phyloP scores from a whole-genome alignment of 2,797 vertebrate genomes.

The Botia kubotai region DNA sequence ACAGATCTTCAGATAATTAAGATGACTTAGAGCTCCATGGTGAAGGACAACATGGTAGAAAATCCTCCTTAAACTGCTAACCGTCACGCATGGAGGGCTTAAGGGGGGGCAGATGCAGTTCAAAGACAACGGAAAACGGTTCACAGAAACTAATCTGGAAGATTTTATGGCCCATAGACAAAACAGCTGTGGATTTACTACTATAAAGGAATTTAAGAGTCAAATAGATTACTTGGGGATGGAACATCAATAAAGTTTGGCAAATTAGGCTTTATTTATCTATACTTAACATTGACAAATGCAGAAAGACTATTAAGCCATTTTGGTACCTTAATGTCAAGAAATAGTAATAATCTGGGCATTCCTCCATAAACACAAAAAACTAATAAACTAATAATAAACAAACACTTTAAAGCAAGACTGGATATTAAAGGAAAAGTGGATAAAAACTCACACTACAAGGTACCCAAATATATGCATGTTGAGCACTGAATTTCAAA shows the following conservation, averaged over 20 bases:
- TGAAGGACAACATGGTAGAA: neutral
- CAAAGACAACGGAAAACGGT: neutral
- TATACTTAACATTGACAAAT: neutral
- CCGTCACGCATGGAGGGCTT: neutral
- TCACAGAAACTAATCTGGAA: neutral
- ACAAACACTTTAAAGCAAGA: neutral
- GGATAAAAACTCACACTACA: too few species aligned
- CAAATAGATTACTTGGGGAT: neutral
- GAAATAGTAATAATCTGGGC: neutral
- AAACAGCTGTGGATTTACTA: neutral
- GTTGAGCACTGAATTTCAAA: too few species aligned
- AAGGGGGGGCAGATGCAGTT: neutral
- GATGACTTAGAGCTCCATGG: neutral
- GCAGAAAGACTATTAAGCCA: neutral
- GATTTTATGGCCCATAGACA: neutral
- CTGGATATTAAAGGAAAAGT: neutral
- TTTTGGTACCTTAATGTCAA: neutral
- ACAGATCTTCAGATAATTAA: constrained; percentile 3
- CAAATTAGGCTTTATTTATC: neutral
- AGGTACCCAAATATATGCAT: too few species aligned
- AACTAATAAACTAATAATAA: neutral
- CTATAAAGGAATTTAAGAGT: neutral
- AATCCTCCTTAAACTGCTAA: constrained; percentile 17
- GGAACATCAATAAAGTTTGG: neutral
- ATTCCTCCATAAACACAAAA: neutral